Evolutionary conservation across 2,113 vertebrate genomes (phyloP).

Genomic region (Antigone vipio): DNA sequence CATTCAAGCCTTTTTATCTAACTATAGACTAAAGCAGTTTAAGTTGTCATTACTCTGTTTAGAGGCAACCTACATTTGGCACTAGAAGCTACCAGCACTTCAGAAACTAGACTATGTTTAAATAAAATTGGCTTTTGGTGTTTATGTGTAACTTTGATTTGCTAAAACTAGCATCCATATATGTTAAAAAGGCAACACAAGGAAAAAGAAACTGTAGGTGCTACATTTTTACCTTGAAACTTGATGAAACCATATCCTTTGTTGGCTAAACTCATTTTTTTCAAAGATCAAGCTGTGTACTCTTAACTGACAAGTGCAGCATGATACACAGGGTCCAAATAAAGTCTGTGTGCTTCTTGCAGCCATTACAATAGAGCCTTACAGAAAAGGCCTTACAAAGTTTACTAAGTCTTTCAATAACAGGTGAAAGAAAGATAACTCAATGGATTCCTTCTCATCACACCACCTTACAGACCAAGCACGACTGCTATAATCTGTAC

Average conservation of each 20-base stretch:
- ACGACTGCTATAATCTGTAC: neutral
- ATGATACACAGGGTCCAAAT: neutral
- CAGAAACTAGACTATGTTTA: neutral
- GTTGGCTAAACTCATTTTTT: neutral
- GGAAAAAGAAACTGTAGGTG: neutral
- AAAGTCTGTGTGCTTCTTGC: neutral
- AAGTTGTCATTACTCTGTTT: slow-evolving; percentile 6
- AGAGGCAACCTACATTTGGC: neutral
- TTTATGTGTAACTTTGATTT: neutral
- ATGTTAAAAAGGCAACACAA: neutral
- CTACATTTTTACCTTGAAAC: neutral
- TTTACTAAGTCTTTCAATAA: neutral
- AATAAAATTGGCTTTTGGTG: neutral
- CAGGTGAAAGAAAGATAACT: neutral
- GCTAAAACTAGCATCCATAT: neutral
- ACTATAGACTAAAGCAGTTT: slow-evolving; percentile 16
- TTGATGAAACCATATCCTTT: neutral
- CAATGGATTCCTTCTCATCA: neutral
- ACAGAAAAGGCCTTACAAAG: neutral
- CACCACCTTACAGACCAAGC: neutral
- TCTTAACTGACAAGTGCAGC: neutral
- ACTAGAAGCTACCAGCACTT: neutral
- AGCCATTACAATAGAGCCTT: neutral
- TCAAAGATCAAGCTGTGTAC: neutral
- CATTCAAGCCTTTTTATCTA: neutral